phyloP scores from a whole-genome alignment of 2,113 vertebrate species.

The Hippocampus barbouri region DNA sequence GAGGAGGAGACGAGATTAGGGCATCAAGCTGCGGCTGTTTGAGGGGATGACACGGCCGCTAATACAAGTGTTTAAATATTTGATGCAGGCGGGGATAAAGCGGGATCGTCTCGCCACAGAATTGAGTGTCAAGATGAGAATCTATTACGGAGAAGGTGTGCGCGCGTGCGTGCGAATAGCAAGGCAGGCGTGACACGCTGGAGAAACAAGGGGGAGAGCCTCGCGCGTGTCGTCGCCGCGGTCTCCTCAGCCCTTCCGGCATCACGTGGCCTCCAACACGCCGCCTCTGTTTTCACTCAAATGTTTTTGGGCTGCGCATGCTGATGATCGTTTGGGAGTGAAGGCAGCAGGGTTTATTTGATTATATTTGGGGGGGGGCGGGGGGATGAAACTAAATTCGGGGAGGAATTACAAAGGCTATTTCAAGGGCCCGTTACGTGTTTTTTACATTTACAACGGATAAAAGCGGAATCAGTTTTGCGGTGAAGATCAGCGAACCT shows the following conservation, averaged over 20 bases:
- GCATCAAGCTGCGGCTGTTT: slow-evolving; percentile 83
- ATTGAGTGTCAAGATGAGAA: slow-evolving; percentile 99
- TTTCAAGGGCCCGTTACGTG: neutral
- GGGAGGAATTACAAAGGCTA: neutral
- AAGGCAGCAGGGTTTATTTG: slow-evolving; percentile 23
- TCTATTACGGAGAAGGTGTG: slow-evolving; percentile 98
- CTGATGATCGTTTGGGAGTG: slow-evolving; percentile 83
- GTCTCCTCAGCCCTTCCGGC: slow-evolving; percentile 28
- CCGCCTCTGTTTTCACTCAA: slow-evolving; percentile 85
- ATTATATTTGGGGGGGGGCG: no score
- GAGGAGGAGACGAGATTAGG: slow-evolving; percentile 66
- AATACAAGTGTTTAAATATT: slow-evolving; percentile 99
- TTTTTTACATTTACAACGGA: neutral
- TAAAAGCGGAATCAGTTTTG: neutral
- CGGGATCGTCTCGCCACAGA: slow-evolving; percentile 97
- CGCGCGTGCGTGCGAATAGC: slow-evolving; percentile 60
- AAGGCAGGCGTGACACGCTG: slow-evolving; percentile 61
- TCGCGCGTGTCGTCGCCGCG: slow-evolving; percentile 88
- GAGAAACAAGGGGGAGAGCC: slow-evolving; percentile 72
- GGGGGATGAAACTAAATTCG: slow-evolving; percentile 8
- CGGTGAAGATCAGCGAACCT: no score
- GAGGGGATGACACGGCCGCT: slow-evolving; percentile 94
- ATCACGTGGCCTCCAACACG: slow-evolving; percentile 54
- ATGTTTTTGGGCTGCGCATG: slow-evolving; percentile 94
- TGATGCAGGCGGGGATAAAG: slow-evolving; percentile 99